Base-by-base conservation (phyloP, 2,797 vertebrate genomes). In the Clarias fuscus region DNA sequence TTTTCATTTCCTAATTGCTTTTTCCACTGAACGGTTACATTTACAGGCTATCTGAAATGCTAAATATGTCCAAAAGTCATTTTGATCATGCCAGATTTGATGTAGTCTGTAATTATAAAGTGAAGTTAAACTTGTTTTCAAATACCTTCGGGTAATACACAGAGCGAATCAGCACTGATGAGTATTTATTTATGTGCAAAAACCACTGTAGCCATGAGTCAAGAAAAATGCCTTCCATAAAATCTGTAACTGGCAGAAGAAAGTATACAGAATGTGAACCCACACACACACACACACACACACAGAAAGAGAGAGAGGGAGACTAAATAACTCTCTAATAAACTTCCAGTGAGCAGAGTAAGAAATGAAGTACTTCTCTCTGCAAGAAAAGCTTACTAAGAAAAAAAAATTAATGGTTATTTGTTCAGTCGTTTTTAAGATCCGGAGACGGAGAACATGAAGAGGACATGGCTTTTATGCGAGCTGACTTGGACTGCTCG, bases 181-280 rank as follows among this genome's bases (percentile, higher is more conserved):
- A 88, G 83, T 89, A 92, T 92, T 93, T 91, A 88, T 87, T 88
- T 53, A 87, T 86, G 72, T 85, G 65, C 83, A 87, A 88, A 84
- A 89, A 86, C 86, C 87, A 82, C 89, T 84, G 72, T 48, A 82
- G 86, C 82, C 79, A 89, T 88, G 83, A 88, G 72, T 89, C 72
- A 43, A 84, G 71, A 91, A 90, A 90, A 88, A 84, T 88, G 82
- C 87, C 89, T 48, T 83, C 65, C 22, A 71, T 82, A 85, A 73
- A 87, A 84, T 87, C 84, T 88, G 79, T 83, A 86, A 88, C 73
- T 89, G 86, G 83, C 85, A 86, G 80, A 58, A 75, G 73, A 87
- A 88, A 81, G 82, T 83, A 85, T 78, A 90, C 81, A 89, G 81
- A 88, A 81, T 81, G 40, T 53, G 77, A 84, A 37, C 17, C 77